phyloP scores from a whole-genome alignment of 1,140 invertebrate genomes.

The Drosophila sp. region DNA sequence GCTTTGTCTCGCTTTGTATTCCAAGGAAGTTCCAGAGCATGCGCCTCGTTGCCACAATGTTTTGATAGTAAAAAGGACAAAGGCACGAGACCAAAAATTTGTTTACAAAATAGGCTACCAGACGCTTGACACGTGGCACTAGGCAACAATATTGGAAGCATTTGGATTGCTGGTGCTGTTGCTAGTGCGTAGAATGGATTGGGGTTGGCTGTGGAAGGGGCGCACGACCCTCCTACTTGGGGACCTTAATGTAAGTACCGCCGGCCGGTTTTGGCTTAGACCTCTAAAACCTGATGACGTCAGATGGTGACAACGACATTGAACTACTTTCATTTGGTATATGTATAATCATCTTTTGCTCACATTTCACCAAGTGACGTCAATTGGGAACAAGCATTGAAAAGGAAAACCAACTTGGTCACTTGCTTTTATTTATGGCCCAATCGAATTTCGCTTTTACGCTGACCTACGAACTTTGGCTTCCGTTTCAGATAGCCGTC shows the following conservation, averaged over 20 bases:
- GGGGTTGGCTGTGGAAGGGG: background rate
- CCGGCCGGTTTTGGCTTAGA: constrained; percentile 58
- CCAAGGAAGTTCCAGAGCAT: constrained; percentile 51
- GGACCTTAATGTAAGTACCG: background rate
- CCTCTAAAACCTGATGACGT: constrained; percentile 47
- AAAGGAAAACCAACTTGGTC: background rate
- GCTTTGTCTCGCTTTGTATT: constrained; percentile 40
- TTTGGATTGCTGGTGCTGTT: constrained; percentile 11
- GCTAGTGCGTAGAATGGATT: background rate
- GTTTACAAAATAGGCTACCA: constrained; percentile 65
- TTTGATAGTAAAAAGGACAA: constrained; percentile 65
- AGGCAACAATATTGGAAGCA: constrained; percentile 31
- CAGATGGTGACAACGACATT: constrained; percentile 55
- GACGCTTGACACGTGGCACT: constrained; percentile 55
- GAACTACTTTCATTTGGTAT: constrained; percentile 57
- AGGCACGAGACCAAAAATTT: constrained; percentile 41
- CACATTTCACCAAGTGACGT: constrained; percentile 44
- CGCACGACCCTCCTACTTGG: background rate
- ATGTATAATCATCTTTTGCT: constrained; percentile 7
- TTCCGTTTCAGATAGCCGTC: constrained; percentile 29
- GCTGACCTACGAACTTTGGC: constrained; percentile 45
- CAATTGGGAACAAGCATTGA: constrained; percentile 24
- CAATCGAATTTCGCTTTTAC: constrained; percentile 3
- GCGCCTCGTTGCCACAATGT: constrained; percentile 54
- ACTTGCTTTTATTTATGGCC: constrained; percentile 2